Evolutionary conservation across 2,888 invertebrate species (phyloP), one percentile per base, ranked within the genome.

Genomic region (Volucella inflata): DNA sequence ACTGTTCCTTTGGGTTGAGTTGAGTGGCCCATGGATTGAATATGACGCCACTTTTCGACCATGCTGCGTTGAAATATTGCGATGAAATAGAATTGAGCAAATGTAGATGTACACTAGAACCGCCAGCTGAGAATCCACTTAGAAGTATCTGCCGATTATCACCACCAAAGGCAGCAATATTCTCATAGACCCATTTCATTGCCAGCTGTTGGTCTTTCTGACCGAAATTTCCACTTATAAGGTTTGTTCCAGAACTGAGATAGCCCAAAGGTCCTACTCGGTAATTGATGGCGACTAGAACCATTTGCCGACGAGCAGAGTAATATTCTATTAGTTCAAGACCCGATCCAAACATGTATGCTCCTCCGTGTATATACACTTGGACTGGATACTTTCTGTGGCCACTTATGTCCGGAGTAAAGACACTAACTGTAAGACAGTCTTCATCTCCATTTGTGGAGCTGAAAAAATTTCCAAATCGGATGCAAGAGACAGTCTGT

Each of bases 221-320:
- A 0, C 96, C 96, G 88, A 94, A 94, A 90, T 96, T 96, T 9
- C 95, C 95, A 0, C 96, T 95, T 0, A 95, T 92, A 0, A 93
- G 89, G 0, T 94, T 93, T 87, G 96, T 95, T 30, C 95, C 96
- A 0, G 96, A 96, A 89, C 95, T 95, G 0, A 96, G 91, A 90
- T 97, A 96, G 60, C 96, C 96, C 75, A 96, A 89, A 0, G 95
- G 94, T 50, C 96, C 96, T n/a, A 96, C 88, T 64, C 96, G 93
- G 89, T 96, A 96, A 90, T 95, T 95, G 0, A 96, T 88, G 0
- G 96, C 95, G 0, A 94, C 92, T 1, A 96, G 94, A 6, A 95
- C 92, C 87, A 95, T 94, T 55, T 92, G 91, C 9, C 76, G 83
- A 67, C 95, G 94, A 94, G 96, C 94, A 0, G 96, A 87, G 83